Base-by-base conservation (phyloP, 2,113 vertebrate genomes). In the Camarhynchus parvulus region DNA sequence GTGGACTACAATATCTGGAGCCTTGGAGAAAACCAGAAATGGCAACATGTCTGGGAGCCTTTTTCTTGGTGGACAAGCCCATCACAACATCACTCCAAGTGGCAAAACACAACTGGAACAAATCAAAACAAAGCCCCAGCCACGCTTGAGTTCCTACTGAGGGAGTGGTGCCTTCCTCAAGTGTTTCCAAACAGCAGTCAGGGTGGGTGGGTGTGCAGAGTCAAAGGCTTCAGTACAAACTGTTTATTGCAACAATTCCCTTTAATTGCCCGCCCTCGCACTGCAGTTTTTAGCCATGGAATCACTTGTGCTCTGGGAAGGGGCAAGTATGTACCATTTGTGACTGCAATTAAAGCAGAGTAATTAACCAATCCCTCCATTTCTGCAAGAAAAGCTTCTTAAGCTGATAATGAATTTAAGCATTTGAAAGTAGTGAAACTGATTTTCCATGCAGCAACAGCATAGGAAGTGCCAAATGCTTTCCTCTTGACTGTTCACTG, bases 91-190 rank as follows among this genome's bases (percentile, higher is more conserved):
- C 77, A 46, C 49, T 79, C 67, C 59, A 18, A 73, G 19, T 2
- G 14, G 47, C n/a, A 78, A 90, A 96, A 93, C 72, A 87, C 59
- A 88, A 89, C 41, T 9, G 41, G 39, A 87, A 73, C 13, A 64
- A 76, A 84, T n/a, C 35, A 94, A 87, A 87, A 90, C 87, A 76
- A 70, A 93, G 68, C 6, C 15, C 11, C 12, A 17, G 67, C 72
- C 90, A 31, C 0, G 0, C 24, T 2, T 0, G 39, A 90, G 95
- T 88, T 96, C 93, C 88, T 92, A 8, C 44, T 23, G 30, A 92
- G 93, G 90, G 89, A 94, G 93, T 80, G 91, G 89, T 70, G 37
- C 35, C 87, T 44, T 56, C 93, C 62, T 87, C 78, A 62, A 61
- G 18, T 28, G 20, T 35, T 76, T 86, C 79, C 91, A 68, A 90